Conservation (phyloP, 2,113 vertebrate species). For the Hemiscyllium ocellatum region DNA sequence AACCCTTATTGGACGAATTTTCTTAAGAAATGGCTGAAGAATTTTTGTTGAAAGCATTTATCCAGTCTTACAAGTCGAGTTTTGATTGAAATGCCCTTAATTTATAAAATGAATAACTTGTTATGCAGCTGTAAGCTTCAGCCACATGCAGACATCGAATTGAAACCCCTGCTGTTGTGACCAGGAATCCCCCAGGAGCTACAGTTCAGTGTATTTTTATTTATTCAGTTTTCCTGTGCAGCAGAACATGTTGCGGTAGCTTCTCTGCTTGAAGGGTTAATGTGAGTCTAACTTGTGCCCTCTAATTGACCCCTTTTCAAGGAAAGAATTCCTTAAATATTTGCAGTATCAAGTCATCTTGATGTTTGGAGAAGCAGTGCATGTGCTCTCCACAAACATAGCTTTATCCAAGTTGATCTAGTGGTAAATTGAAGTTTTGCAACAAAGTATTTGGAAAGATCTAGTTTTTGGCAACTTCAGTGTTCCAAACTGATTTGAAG, state of each 20-base stretch:
- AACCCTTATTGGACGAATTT: background rate
- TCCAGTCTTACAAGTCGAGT: background rate
- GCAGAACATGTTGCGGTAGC: conserved; percentile 45
- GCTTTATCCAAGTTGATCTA: background rate
- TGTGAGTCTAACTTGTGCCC: conserved; percentile 63
- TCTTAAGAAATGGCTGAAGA: background rate
- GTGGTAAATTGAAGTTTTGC: background rate
- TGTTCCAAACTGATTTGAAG: background rate
- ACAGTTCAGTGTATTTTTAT: conserved; percentile 8
- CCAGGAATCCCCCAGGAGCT: background rate
- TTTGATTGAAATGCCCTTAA: background rate
- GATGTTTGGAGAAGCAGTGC: conserved; percentile 45
- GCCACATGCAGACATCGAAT: background rate
- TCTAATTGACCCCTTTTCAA: conserved; percentile 62
- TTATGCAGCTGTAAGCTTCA: background rate
- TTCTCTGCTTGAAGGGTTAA: conserved; percentile 53
- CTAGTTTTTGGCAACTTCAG: background rate
- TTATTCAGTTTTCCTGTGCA: conserved; percentile 39
- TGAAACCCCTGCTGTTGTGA: background rate
- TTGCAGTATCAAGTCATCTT: conserved; percentile 59
- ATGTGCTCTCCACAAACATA: conserved; percentile 41
- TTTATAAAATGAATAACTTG: background rate
- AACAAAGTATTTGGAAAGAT: background rate
- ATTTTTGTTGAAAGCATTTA: background rate
- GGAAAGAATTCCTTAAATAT: conserved; percentile 61